phyloP scores from a whole-genome alignment of 2,888 invertebrate species.

The Polyommatus iphigenia region DNA sequence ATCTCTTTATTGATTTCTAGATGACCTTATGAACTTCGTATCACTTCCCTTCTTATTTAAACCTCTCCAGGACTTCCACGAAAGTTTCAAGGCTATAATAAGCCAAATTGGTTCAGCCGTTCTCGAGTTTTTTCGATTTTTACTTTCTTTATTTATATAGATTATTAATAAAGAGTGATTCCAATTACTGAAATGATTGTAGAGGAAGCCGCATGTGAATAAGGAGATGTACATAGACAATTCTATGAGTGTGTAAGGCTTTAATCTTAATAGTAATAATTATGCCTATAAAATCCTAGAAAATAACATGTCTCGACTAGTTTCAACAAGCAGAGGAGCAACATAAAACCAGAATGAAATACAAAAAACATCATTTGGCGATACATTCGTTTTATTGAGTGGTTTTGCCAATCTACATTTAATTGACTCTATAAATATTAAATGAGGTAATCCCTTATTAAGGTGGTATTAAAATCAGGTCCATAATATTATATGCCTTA shows the following conservation, averaged over 20 bases:
- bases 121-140: too few relatives aligned
- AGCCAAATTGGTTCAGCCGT: too few relatives aligned
- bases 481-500: not conserved
- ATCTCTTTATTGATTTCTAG: too few relatives aligned
- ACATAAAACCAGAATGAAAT: conserved; percentile 16
- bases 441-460: not conserved
- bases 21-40: too few relatives aligned
- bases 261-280: not conserved
- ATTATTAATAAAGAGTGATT: too few relatives aligned
- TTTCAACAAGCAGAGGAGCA: not conserved
- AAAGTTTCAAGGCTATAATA: too few relatives aligned
- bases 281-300: conserved; percentile 11
- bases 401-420: not conserved
- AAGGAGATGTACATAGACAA: too few relatives aligned
- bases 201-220: too few relatives aligned
- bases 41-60: too few relatives aligned
- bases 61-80: too few relatives aligned
- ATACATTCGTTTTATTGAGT: not conserved
- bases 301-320: conserved; percentile 9
- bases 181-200: too few relatives aligned
- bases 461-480: not conserved
- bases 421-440: conserved; percentile 6
- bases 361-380: conserved; percentile 12
- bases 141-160: too few relatives aligned
- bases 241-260: not conserved